A percentile compares a stretch with the other conserved stretches of the same genome.
These are phyloP conservation scores for Xenotilapia caudafasciata DNA, from an alignment of 2,113 vertebrate species.

Conservation along the genomic window DNA sequence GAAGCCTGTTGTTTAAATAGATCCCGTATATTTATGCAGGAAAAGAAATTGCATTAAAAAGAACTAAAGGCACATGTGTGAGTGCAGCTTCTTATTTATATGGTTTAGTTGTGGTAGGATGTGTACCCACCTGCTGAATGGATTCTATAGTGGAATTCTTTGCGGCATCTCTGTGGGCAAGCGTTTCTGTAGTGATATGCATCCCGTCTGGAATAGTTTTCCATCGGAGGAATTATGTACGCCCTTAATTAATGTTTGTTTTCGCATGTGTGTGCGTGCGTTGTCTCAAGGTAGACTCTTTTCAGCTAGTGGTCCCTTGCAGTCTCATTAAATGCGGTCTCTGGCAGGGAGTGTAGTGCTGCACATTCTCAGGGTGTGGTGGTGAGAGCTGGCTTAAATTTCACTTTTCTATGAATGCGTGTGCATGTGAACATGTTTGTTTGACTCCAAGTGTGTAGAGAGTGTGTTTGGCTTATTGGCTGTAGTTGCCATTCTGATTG, in stretches of 20 bases:
- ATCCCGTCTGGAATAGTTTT: background rate
- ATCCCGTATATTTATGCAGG: background rate
- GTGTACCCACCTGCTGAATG: background rate
- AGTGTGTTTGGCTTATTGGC: slow-evolving; percentile 3
- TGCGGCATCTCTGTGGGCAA: background rate
- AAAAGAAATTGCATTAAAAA: background rate
- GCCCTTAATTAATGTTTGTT: background rate
- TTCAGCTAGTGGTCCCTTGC: slow-evolving; percentile 16
- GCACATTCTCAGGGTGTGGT: slow-evolving; percentile 49
- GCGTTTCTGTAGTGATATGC: slow-evolving; percentile 1
- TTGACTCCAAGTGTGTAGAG: background rate
- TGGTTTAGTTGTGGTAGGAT: background rate
- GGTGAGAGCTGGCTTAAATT: slow-evolving; percentile 42
- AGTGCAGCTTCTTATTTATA: background rate
- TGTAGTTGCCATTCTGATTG: slow-evolving; percentile 26
- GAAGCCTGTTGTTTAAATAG: background rate
- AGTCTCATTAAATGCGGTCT: slow-evolving; percentile 46
- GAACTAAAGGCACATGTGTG: background rate
- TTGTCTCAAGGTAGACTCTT: background rate
- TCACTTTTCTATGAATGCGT: slow-evolving; percentile 13
- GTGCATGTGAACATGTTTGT: background rate
- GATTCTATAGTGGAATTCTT: background rate
- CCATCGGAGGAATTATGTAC: background rate
- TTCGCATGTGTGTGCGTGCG: background rate
- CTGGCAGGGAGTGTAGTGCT: slow-evolving; percentile 19